Conservation (phyloP, 1,140 invertebrate genomes). For the Palaemon carinicauda region DNA sequence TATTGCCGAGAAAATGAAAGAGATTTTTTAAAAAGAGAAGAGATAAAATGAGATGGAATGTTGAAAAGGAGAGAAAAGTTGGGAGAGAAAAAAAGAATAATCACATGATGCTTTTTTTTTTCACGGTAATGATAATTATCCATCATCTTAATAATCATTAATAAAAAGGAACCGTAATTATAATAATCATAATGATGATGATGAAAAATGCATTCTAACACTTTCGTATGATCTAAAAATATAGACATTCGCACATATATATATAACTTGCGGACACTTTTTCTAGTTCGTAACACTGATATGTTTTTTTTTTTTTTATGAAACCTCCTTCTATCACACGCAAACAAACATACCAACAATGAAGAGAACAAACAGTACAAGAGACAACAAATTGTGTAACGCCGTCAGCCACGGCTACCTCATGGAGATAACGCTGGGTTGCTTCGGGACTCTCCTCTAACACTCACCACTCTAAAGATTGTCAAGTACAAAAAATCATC, state of each 20-base stretch:
- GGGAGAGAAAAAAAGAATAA: no score
- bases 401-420: background rate
- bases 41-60: no score
- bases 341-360: constrained; percentile 34
- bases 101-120: no score
- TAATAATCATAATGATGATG: background rate
- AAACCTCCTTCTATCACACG: constrained; percentile 36
- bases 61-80: no score
- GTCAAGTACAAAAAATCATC: constrained; percentile 40
- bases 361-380: constrained; percentile 24
- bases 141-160: no score
- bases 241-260: constrained; percentile 28
- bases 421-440: background rate
- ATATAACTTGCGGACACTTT: constrained; percentile 5
- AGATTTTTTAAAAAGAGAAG: no score
- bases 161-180: no score
- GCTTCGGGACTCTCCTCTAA: constrained; percentile 13
- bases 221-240: background rate
- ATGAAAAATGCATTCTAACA: background rate
- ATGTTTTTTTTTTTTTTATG: constrained; percentile 16
- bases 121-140: no score
- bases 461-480: constrained; percentile 18
- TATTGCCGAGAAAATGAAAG: no score
- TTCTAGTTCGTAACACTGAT: constrained; percentile 31
- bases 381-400: constrained; percentile 32